These are phyloP conservation scores for Tursiops truncatus DNA, from an alignment of 2,113 vertebrate species.

Conservation along the genomic window DNA sequence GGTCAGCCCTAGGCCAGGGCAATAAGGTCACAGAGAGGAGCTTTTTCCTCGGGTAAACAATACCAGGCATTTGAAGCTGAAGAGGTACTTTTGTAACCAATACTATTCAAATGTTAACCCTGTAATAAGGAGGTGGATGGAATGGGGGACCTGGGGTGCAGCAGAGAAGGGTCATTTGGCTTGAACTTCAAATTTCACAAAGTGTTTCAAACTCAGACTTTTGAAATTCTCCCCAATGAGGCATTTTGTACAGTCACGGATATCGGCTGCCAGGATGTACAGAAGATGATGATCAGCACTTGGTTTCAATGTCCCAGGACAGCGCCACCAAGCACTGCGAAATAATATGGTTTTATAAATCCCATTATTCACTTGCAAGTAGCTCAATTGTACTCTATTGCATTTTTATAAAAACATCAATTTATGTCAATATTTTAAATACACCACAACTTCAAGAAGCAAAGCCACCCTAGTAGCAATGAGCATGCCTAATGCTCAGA, in stretches of 20 bases:
- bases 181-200: not conserved
- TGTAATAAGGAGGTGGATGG: not conserved
- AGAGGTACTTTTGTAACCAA: not conserved
- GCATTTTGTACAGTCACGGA: not conserved
- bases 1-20: not conserved
- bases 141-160: not conserved
- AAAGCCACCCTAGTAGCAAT: not conserved
- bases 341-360: not conserved
- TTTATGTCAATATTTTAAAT: not conserved
- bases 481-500: not conserved
- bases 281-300: fast-evolving
- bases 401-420: not conserved
- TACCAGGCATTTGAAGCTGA: not conserved
- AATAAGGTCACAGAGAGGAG: not conserved
- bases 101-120: not conserved
- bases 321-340: not conserved
- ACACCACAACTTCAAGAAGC: not conserved
- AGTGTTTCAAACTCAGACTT: not conserved
- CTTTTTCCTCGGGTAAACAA: not conserved
- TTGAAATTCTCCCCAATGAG: not conserved
- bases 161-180: not conserved
- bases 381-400: not conserved
- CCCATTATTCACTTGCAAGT: not conserved
- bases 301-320: not conserved
- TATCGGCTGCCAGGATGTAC: not conserved